Percentiles rank a stretch among this genome's conserved stretches.
These are phyloP conservation scores for Lissonota sp. DNA, from an alignment of 2,888 invertebrate genomes.

Conservation along the genomic window DNA sequence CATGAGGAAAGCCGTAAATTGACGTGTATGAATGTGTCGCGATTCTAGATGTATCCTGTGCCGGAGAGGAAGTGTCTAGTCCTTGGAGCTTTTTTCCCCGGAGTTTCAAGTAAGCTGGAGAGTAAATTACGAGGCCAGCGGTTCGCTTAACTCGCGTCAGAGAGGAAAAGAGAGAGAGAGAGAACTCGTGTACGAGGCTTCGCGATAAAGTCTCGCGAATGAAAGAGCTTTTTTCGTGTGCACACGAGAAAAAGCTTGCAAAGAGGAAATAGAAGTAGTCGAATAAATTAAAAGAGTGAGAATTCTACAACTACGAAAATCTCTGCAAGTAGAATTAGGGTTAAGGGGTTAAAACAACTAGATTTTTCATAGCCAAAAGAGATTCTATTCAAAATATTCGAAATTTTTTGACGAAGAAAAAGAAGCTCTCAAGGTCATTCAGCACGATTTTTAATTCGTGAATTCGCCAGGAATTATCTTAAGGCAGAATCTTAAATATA, in stretches of 20 bases:
- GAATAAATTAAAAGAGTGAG: slow-evolving; percentile 62
- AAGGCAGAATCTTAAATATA: slow-evolving; percentile 18
- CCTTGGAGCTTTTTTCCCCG: slow-evolving; percentile 5
- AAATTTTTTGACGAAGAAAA: slow-evolving; percentile 37
- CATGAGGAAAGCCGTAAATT: neutral
- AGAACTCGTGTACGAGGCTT: slow-evolving; percentile 3
- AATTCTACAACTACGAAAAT: slow-evolving; percentile 51
- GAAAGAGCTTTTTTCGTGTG: slow-evolving; percentile 40
- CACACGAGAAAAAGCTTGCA: slow-evolving; percentile 4
- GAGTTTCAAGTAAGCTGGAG: slow-evolving; percentile 19
- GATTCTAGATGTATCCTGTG: slow-evolving; percentile 9
- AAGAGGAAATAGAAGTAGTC: slow-evolving; percentile 26
- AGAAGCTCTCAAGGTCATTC: slow-evolving; percentile 18
- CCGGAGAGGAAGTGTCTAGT: neutral
- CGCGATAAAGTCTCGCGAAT: slow-evolving; percentile 27
- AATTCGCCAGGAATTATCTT: neutral
- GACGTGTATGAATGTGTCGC: neutral
- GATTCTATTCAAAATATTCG: slow-evolving; percentile 44
- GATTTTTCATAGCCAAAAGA: slow-evolving; percentile 10
- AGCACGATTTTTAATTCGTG: slow-evolving; percentile 20
- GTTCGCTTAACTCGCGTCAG: slow-evolving; percentile 25
- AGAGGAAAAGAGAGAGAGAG: slow-evolving; percentile 3
- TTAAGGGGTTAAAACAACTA: neutral
- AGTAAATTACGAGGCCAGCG: slow-evolving; percentile 38
- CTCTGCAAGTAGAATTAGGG: neutral